Conservation (phyloP, 2,888 invertebrate species). For the Harmothoe impar region DNA sequence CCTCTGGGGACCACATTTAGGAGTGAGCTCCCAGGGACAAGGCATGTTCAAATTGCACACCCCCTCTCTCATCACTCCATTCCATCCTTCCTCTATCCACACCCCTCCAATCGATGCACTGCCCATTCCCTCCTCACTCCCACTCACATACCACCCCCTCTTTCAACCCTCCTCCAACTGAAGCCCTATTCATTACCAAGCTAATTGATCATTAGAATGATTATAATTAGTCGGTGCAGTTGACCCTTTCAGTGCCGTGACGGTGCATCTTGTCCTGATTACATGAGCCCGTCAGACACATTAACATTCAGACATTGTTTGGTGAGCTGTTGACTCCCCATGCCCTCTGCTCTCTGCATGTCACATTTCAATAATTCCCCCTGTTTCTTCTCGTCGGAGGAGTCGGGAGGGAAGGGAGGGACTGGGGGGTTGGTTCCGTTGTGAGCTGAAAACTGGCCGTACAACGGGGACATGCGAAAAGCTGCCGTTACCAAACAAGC, state of each 20-base stretch:
- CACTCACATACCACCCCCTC: background rate
- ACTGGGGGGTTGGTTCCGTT: background rate
- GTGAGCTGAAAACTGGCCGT: too few species aligned
- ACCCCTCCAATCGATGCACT: background rate
- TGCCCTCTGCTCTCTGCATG: conserved; percentile 12
- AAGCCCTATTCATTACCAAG: conserved; percentile 44
- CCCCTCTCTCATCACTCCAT: background rate
- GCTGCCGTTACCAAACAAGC: too few species aligned
- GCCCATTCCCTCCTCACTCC: background rate
- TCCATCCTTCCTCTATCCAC: background rate
- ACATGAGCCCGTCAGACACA: background rate
- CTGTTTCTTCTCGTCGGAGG: background rate
- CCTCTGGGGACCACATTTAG: background rate
- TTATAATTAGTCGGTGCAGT: conserved; percentile 41
- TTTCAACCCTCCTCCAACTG: background rate
- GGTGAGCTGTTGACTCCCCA: conserved; percentile 27
- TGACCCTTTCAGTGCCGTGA: conserved; percentile 39
- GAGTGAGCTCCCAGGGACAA: background rate
- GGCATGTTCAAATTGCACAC: conserved; percentile 18
- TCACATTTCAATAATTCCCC: conserved; percentile 30
- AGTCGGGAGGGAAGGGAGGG: background rate
- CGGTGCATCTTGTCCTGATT: background rate
- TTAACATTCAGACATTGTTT: conserved; percentile 45
- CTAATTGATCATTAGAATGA: conserved; percentile 57
- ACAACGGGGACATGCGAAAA: too few species aligned